phyloP scores from a whole-genome alignment of 2,113 vertebrate genomes.

The Callipepla californica region DNA sequence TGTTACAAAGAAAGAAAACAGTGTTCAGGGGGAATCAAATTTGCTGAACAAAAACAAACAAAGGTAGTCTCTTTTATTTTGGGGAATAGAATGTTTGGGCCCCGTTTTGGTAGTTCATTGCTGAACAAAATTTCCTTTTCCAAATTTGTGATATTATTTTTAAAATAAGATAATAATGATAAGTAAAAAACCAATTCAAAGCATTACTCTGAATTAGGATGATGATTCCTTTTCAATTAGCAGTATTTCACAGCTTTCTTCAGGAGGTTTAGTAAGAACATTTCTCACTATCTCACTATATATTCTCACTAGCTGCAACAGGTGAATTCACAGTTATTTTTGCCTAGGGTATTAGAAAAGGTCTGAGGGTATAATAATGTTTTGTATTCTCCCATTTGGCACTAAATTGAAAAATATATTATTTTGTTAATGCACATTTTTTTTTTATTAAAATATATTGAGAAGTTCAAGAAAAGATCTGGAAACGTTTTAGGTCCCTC shows the following conservation, averaged over 20 bases:
- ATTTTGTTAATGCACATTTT: neutral
- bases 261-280: neutral
- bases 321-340: neutral
- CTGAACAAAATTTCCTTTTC: neutral
- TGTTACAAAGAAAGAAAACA: neutral
- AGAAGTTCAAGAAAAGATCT: neutral
- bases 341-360: neutral
- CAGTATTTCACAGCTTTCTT: neutral
- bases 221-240: neutral
- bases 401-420: neutral
- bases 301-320: neutral
- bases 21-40: neutral
- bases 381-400: neutral
- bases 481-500: neutral
- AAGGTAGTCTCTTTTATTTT: neutral
- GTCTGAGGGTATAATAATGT: neutral
- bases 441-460: neutral
- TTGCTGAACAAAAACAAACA: neutral
- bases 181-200: neutral
- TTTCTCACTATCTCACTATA: neutral
- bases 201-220: neutral
- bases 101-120: rapidly evolving
- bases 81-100: neutral
- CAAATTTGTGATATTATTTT: neutral
- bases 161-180: neutral